Percentiles rank a stretch among this genome's conserved stretches.
Evolutionary conservation across 2,888 invertebrate species (phyloP).

Genomic region (Amphipoea oculea): DNA sequence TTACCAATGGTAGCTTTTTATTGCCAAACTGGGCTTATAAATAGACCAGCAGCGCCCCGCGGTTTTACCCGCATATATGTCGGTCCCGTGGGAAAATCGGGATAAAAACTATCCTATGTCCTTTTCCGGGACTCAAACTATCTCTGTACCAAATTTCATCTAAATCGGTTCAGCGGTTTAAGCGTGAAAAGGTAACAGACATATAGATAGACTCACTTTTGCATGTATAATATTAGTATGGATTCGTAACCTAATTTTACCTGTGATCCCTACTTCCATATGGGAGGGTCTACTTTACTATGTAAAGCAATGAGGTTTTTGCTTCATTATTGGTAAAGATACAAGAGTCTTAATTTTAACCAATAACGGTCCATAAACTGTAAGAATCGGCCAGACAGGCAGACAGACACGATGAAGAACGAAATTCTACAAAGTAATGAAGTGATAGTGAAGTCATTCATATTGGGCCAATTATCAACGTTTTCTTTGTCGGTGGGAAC

Average conservation of each 20-base stretch:
- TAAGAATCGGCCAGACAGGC: background rate
- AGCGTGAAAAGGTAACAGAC: no score
- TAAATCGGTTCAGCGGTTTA: no score
- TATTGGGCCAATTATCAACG: constrained; percentile 54
- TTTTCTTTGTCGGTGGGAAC: constrained; percentile 64
- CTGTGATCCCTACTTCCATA: background rate
- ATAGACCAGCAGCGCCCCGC: no score
- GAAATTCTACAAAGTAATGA: constrained; percentile 8
- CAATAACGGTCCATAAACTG: background rate
- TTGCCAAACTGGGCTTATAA: background rate
- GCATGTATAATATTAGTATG: no score
- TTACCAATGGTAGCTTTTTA: background rate
- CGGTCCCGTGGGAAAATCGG: no score
- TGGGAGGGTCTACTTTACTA: background rate
- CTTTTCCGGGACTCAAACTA: no score
- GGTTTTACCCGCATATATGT: no score
- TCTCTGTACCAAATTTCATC: no score
- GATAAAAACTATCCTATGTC: no score
- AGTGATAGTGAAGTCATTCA: constrained; percentile 58
- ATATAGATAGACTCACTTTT: no score
- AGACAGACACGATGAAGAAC: constrained; percentile 14
- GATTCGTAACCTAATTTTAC: background rate
- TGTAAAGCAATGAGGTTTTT: no score
- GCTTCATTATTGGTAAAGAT: background rate
- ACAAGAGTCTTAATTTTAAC: background rate